These are phyloP conservation scores for Eulemur mongoz DNA, from an alignment of 2,797 vertebrate genomes.

Conservation along the genomic window DNA sequence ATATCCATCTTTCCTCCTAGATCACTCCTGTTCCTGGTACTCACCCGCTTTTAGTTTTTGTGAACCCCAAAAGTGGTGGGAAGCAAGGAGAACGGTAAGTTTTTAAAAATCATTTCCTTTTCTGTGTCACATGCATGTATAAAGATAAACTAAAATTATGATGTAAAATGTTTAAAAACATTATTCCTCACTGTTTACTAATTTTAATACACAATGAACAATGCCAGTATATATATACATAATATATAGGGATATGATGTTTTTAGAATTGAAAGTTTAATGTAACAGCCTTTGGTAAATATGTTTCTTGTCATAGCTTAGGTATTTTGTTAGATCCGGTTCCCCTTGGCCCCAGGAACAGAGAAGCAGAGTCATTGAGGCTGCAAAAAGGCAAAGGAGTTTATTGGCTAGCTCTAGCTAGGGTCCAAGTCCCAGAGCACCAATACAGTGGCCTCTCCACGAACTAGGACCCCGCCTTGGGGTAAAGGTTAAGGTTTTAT, in stretches of 20 bases:
- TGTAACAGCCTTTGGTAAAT: background rate
- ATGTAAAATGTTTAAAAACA: background rate
- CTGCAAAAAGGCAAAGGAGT: too few relatives aligned
- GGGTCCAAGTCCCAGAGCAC: too few relatives aligned
- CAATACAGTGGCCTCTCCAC: too few relatives aligned
- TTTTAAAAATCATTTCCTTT: background rate
- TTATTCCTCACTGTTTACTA: background rate
- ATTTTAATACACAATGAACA: background rate
- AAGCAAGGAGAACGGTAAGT: constrained; percentile 96
- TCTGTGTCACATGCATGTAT: background rate
- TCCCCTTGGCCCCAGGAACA: too few relatives aligned
- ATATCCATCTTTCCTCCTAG: constrained; percentile 84
- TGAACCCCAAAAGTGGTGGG: constrained; percentile 97
- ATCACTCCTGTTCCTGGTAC: constrained; percentile 95
- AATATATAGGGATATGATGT: background rate
- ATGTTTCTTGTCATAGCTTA: background rate
- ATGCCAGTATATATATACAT: background rate
- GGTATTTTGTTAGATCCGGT: background rate
- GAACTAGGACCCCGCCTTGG: too few relatives aligned
- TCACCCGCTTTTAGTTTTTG: constrained; percentile 96
- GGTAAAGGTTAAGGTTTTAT: too few relatives aligned
- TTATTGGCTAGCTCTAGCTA: too few relatives aligned
- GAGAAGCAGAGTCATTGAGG: too few relatives aligned
- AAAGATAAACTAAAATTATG: background rate
- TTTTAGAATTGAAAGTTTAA: background rate